These are phyloP conservation scores for Porites divaricata DNA, from an alignment of 92 coral and sea anemone genomes.

Conservation along the genomic window DNA sequence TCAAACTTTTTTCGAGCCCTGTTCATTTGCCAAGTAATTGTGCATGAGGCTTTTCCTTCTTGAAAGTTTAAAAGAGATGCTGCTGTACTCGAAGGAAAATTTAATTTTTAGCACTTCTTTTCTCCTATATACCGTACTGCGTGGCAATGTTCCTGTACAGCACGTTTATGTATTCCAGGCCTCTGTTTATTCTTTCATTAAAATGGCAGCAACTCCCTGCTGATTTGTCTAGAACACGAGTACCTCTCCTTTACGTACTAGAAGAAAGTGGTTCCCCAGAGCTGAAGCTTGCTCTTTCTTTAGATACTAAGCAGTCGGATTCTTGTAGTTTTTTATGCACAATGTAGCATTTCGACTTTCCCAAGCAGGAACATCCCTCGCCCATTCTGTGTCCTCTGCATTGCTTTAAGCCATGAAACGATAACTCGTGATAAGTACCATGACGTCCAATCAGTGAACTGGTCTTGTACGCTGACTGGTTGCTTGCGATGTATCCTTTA, in stretches of 20 bases:
- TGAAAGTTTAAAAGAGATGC: no score
- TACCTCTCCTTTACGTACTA: neutral
- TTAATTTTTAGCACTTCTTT: no score
- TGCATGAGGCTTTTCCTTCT: no score
- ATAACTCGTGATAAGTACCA: conserved; percentile 1
- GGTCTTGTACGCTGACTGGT: conserved; percentile 56
- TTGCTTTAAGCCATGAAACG: conserved; percentile 12
- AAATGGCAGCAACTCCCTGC: no score
- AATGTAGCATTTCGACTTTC: conserved; percentile 66
- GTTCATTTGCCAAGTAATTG: no score
- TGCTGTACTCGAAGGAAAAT: no score
- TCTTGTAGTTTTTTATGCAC: conserved; percentile 57
- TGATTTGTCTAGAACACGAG: no score
- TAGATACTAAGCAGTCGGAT: conserved; percentile 31
- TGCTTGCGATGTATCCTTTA: conserved; percentile 22
- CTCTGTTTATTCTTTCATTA: no score
- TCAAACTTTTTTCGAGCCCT: no score
- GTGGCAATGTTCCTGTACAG: no score
- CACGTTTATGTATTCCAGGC: no score
- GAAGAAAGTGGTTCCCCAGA: neutral
- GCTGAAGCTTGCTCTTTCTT: neutral
- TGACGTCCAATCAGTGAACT: neutral
- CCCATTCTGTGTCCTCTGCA: conserved; percentile 32
- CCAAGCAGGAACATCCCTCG: conserved; percentile 62
- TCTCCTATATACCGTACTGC: no score